Evolutionary conservation across 2,113 vertebrate species (phyloP).

Genomic region (Nipponia nippon): DNA sequence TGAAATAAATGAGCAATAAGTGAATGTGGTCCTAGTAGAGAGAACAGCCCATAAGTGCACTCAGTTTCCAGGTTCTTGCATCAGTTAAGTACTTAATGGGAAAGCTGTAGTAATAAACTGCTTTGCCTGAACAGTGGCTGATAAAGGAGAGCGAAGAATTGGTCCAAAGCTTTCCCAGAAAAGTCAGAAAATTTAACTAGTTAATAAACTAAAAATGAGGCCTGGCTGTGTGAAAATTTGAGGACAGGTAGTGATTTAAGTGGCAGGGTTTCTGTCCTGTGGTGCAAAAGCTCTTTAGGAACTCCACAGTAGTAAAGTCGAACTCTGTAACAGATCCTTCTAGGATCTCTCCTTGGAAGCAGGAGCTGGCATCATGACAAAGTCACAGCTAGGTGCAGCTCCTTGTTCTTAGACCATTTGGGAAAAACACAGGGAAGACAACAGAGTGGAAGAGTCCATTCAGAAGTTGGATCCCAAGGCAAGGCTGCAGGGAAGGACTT

Average conservation of each 20-base stretch:
- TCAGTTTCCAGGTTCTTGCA: not conserved
- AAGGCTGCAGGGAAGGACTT: not conserved
- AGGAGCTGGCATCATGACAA: not conserved
- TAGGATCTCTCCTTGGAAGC: not conserved
- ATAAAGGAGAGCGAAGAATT: not conserved
- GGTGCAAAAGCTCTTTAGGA: not conserved
- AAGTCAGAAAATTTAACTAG: not conserved
- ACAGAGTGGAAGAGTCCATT: not conserved
- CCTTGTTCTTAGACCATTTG: not conserved
- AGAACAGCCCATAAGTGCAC: not conserved
- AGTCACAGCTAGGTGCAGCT: not conserved
- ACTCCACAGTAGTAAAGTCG: not conserved
- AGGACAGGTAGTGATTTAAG: fast-evolving
- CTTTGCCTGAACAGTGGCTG: not conserved
- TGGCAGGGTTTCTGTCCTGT: not conserved
- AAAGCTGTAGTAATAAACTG: not conserved
- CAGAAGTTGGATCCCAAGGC: not conserved
- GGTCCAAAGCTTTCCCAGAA: not conserved
- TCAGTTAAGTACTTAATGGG: not conserved
- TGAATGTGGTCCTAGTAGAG: not conserved
- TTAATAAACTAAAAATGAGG: not conserved
- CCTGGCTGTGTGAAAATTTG: not conserved
- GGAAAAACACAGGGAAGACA: not conserved
- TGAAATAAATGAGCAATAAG: not conserved
- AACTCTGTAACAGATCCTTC: not conserved